Base-by-base conservation (phyloP, 2,888 invertebrate genomes). In the Latrodectus hesperus region DNA sequence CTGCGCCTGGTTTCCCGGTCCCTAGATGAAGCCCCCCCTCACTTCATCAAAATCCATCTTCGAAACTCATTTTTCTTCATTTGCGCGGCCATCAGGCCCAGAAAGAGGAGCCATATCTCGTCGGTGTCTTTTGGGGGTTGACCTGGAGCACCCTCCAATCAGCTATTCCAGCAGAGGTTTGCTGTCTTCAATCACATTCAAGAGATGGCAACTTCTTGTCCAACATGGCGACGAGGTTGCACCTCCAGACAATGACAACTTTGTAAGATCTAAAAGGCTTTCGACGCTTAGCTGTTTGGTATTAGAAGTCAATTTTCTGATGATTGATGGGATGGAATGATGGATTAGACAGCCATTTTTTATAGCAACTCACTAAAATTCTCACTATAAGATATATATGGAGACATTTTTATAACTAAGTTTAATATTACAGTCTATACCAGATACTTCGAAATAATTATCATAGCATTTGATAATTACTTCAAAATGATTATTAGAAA, bases 11-110 rank as follows among this genome's bases (percentile, higher is more conserved):
- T 1, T 12, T 9, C 60, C 12, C n/a, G 60, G n/a, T 38, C 64
- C 76, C 51, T 49, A 51, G 11, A 17, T 65, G 55, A 26, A 68
- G 52, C 22, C 67, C 38, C 38, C 49, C 51, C 60, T 55, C 79
- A 65, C 64, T 73, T 64, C 64, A 80, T 80, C 80, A 80, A 80
- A 65, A 64, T 72, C 80, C 73, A 65, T 65, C 72, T 73, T 77
- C 68, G 51, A 51, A 49, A 11, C 16, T 52, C 70, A 71, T 83
- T 75, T 70, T 70, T 75, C 82, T 83, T 83, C 82, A 60, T 76
- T 75, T 83, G 53, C 38, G 65, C 64, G 22, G 49, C 77, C 77
- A 77, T 68, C 51, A 22, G 17, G 71, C 70, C 60, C n/a, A 60
- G 12, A 60, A 16, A 16, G n/a, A n/a, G 10, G n/a, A 60, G 60